Evolutionary conservation across 1,140 invertebrate species (phyloP), one percentile per base, ranked within the genome.

Genomic region (Cyclargus thomasi): DNA sequence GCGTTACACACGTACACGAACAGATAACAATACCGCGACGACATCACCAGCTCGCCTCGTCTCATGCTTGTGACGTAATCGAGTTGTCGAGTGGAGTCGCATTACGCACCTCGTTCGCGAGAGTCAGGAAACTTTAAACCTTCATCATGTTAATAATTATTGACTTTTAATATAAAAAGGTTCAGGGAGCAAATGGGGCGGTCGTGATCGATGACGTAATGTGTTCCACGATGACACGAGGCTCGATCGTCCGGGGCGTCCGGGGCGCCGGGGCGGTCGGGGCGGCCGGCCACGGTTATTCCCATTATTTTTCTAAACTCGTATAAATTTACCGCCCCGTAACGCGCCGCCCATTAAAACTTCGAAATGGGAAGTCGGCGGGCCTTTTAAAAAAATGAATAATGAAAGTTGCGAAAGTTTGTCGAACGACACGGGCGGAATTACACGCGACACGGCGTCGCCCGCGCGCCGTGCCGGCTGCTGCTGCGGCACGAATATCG

Each of bases 351-450:
- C 55, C 55, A 59, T 59, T 59, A 59, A 59, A 59, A 59, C 55
- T 59, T 59, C 20, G 18, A 18, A 11, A 59, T 10, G 8, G 55
- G 55, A 59, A 20, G 55, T 59, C 20, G 55, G 55, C 18, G 18
- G 18, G 18, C 55, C 18, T 59, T 59, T 59, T 59, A 59, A 59
- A 55, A 59, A 59, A 59, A 59, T 59, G 55, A 59, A 11, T 59
- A 21, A 59, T 59, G 55, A 20, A 59, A 59, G 55, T 59, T 59
- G 17, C 55, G 3, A 21, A 20, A 20, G 55, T 59, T 10, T 6
- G 20, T 8, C 18, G 18, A 59, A 59, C 20, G 55, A 59, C 55
- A 59, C 10, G 10, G 55, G 18, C 55, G 10, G 55, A 2, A 53
- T 16, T 7, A 6, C 3, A 14, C 17, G 17, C 18, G 4, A n/a